These are phyloP conservation scores for Tenualosa thibaudeaui DNA, from an alignment of 2,797 vertebrate genomes.

Conservation along the genomic window DNA sequence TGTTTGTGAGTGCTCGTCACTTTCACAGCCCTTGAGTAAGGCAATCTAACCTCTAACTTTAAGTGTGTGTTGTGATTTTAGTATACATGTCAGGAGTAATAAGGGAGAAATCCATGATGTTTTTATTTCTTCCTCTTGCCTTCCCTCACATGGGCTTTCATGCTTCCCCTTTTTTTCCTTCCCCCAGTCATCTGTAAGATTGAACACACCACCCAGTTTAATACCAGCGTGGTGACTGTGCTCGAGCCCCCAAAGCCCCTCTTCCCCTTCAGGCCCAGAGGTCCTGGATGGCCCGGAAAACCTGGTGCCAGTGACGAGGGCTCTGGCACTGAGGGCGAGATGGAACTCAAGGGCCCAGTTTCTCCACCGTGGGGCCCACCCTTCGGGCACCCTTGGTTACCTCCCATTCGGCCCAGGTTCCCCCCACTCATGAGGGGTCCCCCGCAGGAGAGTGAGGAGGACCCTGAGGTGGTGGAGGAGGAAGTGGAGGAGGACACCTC, in stretches of 20 bases:
- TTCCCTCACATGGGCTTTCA: background rate
- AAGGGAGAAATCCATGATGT: no score
- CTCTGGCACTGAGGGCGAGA: background rate
- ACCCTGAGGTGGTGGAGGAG: no score
- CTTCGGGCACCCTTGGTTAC: background rate
- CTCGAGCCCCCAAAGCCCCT: background rate
- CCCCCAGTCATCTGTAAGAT: constrained; percentile 45
- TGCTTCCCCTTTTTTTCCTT: background rate
- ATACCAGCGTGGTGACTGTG: constrained; percentile 35
- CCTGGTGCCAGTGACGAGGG: background rate
- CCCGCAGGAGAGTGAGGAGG: background rate
- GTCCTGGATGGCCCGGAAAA: background rate
- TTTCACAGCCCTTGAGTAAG: no score
- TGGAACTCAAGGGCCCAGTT: no score
- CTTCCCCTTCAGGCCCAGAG: background rate
- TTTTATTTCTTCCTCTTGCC: no score
- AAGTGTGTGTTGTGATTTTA: no score
- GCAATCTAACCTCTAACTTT: no score
- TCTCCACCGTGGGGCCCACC: background rate
- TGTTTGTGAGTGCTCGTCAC: no score
- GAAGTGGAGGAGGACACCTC: background rate
- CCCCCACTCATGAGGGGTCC: background rate
- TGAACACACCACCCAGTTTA: constrained; percentile 29
- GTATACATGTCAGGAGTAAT: no score
- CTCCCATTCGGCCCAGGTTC: background rate